Percentiles rank a stretch among this genome's conserved stretches.
Evolutionary conservation across 2,797 vertebrate species (phyloP).

Genomic region (Sebastes dallii): DNA sequence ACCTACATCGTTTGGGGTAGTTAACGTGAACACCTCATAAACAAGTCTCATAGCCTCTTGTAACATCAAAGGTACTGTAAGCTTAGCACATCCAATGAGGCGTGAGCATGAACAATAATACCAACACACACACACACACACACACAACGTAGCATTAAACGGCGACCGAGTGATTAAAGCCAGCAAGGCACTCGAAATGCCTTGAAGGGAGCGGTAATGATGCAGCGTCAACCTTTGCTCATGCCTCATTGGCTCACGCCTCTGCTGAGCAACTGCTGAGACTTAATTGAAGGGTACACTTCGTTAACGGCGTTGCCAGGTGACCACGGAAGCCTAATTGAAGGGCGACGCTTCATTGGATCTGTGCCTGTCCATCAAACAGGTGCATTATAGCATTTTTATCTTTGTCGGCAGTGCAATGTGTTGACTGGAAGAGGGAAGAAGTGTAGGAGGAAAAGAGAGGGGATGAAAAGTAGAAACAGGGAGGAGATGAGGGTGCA

Average conservation of each 20-base stretch:
- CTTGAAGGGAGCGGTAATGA: slow-evolving; percentile 35
- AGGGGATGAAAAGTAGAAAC: not conserved
- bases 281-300: slow-evolving; percentile 51
- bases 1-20: slow-evolving; percentile 35
- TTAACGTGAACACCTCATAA: slow-evolving; percentile 43
- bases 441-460: not conserved
- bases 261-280: slow-evolving; percentile 41
- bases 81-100: slow-evolving; percentile 26
- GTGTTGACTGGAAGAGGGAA: slow-evolving; percentile 8
- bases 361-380: slow-evolving; percentile 58
- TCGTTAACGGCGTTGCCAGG: slow-evolving; percentile 55
- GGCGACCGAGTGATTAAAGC: slow-evolving; percentile 35
- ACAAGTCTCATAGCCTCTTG: slow-evolving; percentile 30
- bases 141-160: not conserved
- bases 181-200: slow-evolving; percentile 7
- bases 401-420: not conserved
- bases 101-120: slow-evolving; percentile 6
- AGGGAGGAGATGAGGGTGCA: not conserved
- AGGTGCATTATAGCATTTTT: slow-evolving; percentile 29
- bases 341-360: slow-evolving; percentile 38
- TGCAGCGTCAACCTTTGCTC: slow-evolving; percentile 27
- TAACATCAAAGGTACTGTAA: slow-evolving; percentile 38
- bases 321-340: slow-evolving; percentile 55
- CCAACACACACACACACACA: not conserved
- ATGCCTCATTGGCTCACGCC: slow-evolving; percentile 49